Percentiles rank a stretch among this genome's conserved stretches.
Evolutionary conservation across 2,888 invertebrate species (phyloP).

Genomic region (Aethes cnicana): DNA sequence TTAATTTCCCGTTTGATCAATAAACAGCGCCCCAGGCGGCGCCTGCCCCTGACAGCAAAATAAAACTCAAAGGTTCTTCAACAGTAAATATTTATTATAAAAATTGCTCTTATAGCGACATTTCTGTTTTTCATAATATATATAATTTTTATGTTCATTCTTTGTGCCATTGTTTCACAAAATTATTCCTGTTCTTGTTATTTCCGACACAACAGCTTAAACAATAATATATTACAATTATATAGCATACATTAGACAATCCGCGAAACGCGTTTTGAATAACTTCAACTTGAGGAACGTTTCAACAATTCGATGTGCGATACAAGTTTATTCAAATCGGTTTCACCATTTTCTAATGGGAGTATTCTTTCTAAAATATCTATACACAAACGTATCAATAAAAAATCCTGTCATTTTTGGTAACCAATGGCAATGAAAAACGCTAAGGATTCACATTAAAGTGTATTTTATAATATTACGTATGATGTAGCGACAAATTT

Average conservation of each 20-base stretch:
- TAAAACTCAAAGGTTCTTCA: constrained; percentile 73
- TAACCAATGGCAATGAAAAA: constrained; percentile 81
- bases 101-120: constrained; percentile 83
- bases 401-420: constrained; percentile 81
- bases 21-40: constrained; percentile 17
- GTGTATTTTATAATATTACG: constrained; percentile 71
- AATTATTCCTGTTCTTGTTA: constrained; percentile 82
- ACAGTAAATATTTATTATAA: constrained; percentile 83
- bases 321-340: constrained; percentile 62
- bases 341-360: constrained; percentile 68
- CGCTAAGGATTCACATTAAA: constrained; percentile 70
- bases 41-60: constrained; percentile 39
- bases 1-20: constrained; percentile 27
- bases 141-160: constrained; percentile 81
- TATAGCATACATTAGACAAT: constrained; percentile 75
- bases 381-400: constrained; percentile 76
- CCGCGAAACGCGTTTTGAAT: constrained; percentile 68
- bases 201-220: constrained; percentile 81
- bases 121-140: constrained; percentile 81
- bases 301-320: constrained; percentile 80
- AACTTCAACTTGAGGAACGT: constrained; percentile 70
- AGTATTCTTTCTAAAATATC: constrained; percentile 73
- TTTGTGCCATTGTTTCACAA: constrained; percentile 83
- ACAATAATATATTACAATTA: constrained; percentile 80
- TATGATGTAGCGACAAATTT: constrained; percentile 62